Base-by-base conservation (phyloP, 2,888 invertebrate genomes). In the Drosophila pseudotakahashii region DNA sequence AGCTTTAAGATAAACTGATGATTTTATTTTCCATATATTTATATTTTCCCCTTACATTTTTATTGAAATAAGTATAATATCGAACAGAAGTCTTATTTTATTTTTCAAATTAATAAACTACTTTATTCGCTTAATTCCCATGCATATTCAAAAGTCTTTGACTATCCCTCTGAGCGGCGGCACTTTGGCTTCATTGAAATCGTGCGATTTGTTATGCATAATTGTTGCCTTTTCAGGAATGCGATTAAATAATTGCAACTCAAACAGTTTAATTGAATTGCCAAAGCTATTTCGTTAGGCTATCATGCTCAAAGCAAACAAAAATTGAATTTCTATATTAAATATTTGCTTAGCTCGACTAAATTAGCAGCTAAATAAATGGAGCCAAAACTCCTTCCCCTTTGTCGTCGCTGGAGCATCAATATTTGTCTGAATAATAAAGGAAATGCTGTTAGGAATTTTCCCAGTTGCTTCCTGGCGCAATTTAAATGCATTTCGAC, bases 231-330 rank as follows among this genome's bases (percentile, higher is more conserved):
- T 61, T 61, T 34, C 62, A 47, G 74, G 75, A 48, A 67, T 76
- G 63, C 60, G 66, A 53, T 66, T 70, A 45, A 71, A 74, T 78
- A 78, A 64, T 69, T 67, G 57, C 61, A 55, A 23, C 19, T 48
- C 72, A 70, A 71, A 68, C 63, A 77, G 51, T 42, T 67, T 79
- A 75, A 83, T 81, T 78, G 55, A 77, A 81, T 78, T 81, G 62
- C 75, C 67, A 32, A 51, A 39, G 44, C 32, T 55, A 72, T 75
- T 75, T 16, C 42, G 63, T 34, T 41, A 52, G 47, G 41, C 63
- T 59, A 50, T 73, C 64, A 23, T 10, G 32, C 54, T 67, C 71
- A 80, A 83, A 73, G 73, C 67, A 44, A 70, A 66, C 61, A 58
- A 63, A 71, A 71, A 74, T 78, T 68, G 50, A 76, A 75, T 73